Base-by-base conservation (phyloP, 2,797 vertebrate genomes). In the Sciurus carolinensis region DNA sequence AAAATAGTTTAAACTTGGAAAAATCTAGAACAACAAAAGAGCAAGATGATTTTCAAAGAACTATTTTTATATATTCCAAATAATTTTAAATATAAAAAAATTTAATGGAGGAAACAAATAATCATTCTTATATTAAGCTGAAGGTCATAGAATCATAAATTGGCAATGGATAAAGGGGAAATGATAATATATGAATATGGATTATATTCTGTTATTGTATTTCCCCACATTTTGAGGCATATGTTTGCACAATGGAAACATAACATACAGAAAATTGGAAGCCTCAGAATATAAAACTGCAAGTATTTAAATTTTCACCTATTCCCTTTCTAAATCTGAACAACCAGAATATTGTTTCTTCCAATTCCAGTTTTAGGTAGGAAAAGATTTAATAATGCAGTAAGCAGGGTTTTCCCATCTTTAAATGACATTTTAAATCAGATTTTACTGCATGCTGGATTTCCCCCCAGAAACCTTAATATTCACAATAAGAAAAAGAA, bases 371-470 rank as follows among this genome's bases (percentile, higher is more conserved):
- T 71, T 73, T 86, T 79, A 96, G 67, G 50, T n/a, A 95, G 64
- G 47, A 90, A 97, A 95, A 90, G 36, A 96, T 94, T 97, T 96
- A 95, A 92, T 96, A 97, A 96, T 82, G 67, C 50, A 94, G 47
- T 73, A 87, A 95, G 54, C 47, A 79, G n/a, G 36, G 20, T 47
- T 94, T 94, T 92, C 50, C 44, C 64, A 90, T 76, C 76, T 95
- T 95, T 84, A 95, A 97, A 95, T 77, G 76, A 95, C 50, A 90
- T 95, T 96, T 97, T 95, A 95, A 96, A 90, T 95, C 72, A 90
- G 47, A 62, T 92, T 93, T 97, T 94, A 95, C 82, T 86, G 67
- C 62, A 87, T 95, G 62, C 57, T 97, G 95, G 91, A 82, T 95
- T 95, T 85, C 85, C 5, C 50, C 20, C 81, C 50, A 90, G 67